Evolutionary conservation across 1,140 invertebrate genomes (phyloP).

Genomic region (Bombus waltoni): DNA sequence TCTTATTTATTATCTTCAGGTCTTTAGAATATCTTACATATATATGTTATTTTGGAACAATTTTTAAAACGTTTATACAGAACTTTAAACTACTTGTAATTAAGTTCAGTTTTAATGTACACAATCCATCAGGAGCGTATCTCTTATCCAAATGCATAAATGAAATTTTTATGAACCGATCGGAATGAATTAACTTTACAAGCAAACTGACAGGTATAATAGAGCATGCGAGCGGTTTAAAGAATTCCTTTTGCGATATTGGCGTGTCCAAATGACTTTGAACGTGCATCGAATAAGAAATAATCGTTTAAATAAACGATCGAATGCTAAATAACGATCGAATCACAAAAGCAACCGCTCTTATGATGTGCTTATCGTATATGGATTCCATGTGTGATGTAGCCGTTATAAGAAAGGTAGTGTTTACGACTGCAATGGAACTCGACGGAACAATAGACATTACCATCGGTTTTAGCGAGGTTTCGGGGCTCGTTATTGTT

Average conservation of each 20-base stretch:
- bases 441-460: background rate
- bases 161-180: background rate
- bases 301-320: slow-evolving; percentile 5
- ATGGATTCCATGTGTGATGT: background rate
- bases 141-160: background rate
- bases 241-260: background rate
- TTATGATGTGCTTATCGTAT: background rate
- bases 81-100: background rate
- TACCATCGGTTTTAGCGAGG: background rate
- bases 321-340: background rate
- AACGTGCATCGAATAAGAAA: background rate
- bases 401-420: background rate
- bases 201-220: background rate
- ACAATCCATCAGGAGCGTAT: background rate
- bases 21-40: no score
- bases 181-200: no score
- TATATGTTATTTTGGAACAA: background rate
- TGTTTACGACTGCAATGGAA: background rate
- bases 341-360: background rate
- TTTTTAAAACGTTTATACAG: background rate
- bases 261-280: background rate
- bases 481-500: background rate
- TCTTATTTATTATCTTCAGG: no score
- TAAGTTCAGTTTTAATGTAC: background rate
- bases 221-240: background rate